These are phyloP conservation scores for Trisateles emortualis DNA, from an alignment of 2,888 invertebrate species.

Conservation along the genomic window DNA sequence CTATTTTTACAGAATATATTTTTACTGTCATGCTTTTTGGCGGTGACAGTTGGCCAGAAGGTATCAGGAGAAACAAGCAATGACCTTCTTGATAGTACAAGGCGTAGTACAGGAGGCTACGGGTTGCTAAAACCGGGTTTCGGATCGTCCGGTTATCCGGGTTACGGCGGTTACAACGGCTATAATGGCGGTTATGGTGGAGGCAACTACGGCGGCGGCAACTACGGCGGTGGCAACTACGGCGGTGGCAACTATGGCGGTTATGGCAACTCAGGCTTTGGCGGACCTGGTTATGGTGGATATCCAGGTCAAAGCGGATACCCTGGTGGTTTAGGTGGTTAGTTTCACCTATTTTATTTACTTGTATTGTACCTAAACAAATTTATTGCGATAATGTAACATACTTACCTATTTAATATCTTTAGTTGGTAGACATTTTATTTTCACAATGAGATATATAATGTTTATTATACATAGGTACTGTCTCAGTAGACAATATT, in stretches of 20 bases:
- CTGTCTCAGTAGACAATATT: too few species aligned
- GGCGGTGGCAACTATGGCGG: constrained; percentile 19
- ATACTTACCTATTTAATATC: too few species aligned
- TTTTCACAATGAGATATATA: too few species aligned
- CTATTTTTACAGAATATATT: constrained; percentile 67
- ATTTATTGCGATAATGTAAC: too few species aligned
- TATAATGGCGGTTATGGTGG: constrained; percentile 39
- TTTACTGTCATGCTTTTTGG: constrained; percentile 65
- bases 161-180: constrained; percentile 49
- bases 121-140: constrained; percentile 68
- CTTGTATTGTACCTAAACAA: too few species aligned
- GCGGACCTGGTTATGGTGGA: constrained; percentile 32
- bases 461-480: too few species aligned
- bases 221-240: constrained; percentile 36
- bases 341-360: constrained; percentile 1
- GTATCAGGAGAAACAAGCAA: constrained; percentile 57
- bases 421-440: too few species aligned
- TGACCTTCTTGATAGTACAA: constrained; percentile 57
- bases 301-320: constrained; percentile 44
- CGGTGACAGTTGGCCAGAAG: constrained; percentile 63
- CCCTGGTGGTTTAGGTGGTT: constrained; percentile 37
- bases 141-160: constrained; percentile 44
- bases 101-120: constrained; percentile 69
- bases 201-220: constrained; percentile 18
- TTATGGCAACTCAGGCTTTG: constrained; percentile 22